Conservation (phyloP, 2,888 invertebrate species). For the Prosopocoilus inquinatus region DNA sequence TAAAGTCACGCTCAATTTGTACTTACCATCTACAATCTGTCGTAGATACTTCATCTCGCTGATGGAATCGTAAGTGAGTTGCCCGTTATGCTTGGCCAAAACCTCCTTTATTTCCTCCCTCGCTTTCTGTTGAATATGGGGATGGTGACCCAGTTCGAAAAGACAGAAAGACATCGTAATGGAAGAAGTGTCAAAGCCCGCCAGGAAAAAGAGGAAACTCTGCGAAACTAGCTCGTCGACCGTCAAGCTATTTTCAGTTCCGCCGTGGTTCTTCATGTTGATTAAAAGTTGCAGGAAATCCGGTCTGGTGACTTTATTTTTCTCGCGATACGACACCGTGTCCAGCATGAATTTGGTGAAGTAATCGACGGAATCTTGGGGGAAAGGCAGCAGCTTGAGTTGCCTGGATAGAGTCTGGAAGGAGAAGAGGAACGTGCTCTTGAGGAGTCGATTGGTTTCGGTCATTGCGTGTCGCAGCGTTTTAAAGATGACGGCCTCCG, state of each 20-base stretch:
- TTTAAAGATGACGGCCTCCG: conserved; percentile 45
- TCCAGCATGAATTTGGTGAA: conserved; percentile 31
- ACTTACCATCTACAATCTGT: conserved; percentile 24
- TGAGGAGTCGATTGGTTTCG: conserved; percentile 13
- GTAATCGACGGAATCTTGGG: conserved; percentile 30
- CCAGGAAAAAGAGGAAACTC: conserved; percentile 58
- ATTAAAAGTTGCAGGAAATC: conserved; percentile 47
- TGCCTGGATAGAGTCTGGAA: conserved; percentile 18
- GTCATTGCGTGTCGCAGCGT: no score
- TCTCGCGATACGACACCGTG: conserved; percentile 30
- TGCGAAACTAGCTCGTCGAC: conserved; percentile 50
- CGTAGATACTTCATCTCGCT: conserved; percentile 52
- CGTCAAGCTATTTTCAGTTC: conserved; percentile 22
- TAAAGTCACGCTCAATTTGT: no score
- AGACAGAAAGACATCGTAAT: conserved; percentile 57
- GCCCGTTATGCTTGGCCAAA: conserved; percentile 39
- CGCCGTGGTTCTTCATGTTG: conserved; percentile 27
- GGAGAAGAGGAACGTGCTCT: conserved; percentile 15
- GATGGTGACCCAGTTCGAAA: conserved; percentile 53
- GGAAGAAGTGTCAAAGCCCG: conserved; percentile 62
- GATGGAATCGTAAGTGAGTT: conserved; percentile 47
- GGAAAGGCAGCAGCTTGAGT: conserved; percentile 23
- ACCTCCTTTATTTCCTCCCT: conserved; percentile 44
- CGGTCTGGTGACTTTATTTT: conserved; percentile 30
- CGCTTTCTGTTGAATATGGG: conserved; percentile 48